Evolutionary conservation across 2,113 vertebrate species (phyloP), one percentile per base, ranked within the genome.

Genomic region (Phainopepla nitens): DNA sequence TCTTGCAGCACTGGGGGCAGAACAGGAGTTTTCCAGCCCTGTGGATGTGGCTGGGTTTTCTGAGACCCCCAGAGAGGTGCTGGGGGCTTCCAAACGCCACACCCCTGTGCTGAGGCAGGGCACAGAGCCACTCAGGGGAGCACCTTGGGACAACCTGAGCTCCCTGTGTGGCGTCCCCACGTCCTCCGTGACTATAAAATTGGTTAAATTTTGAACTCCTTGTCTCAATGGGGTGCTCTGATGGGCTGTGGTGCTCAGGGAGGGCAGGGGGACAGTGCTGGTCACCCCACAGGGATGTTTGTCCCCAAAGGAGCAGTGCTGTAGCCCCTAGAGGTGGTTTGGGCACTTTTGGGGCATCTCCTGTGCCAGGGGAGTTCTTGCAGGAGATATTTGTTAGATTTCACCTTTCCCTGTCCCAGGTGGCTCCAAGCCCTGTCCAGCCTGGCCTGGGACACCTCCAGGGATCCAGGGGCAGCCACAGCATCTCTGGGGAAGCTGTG

Each of bases 41-140:
- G 0, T 6, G 50, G 65, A 58, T 0, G 18, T 1, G 39, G 47
- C 9, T 58, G 95, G 21, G 2, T 60, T 42, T 35, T 27, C 60
- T 1, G 1, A 11, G 33, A 7, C 17, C 45, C 56, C 61, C 21
- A 6, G 71, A 7, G 65, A 29, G 31, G 36, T 1, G 9, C 56
- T 5, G 47, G 73, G 33, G 13, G 29, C 4, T 84, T 6, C 73
- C 8, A 0, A 56, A 39, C 8, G 24, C 41, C 50, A 1, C 28
- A 3, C 5, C 31, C 41, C 51, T 1, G 18, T 0, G 1, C 51
- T 1, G 36, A 62, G 39, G 45, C n/a, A 7, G 62, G 5, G 50
- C 47, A 24, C 0, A 0, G 24, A 9, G 68, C 19, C 0, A 1
- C 13, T 4, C 31, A 2, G 3, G 0, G 39, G 0, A 35, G 18